phyloP scores from a whole-genome alignment of 2,888 invertebrate species.

The Platycheirus rosarum region DNA sequence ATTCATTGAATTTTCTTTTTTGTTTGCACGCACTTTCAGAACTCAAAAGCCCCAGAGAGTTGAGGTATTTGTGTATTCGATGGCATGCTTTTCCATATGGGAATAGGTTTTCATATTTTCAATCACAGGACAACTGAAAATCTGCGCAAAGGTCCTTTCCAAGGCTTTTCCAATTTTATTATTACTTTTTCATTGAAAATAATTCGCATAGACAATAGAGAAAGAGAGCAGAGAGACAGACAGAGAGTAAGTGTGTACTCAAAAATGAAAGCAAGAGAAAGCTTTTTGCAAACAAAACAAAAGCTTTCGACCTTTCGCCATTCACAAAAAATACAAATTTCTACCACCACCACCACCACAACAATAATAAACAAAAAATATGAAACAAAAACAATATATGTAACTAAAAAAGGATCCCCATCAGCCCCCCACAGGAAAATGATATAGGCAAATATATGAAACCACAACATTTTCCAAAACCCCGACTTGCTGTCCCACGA shows the following conservation, averaged over 20 bases:
- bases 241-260: neutral
- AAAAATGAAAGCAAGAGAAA: neutral
- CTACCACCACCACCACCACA: neutral
- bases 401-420: constrained; percentile 5
- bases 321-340: constrained; percentile 26
- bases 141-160: constrained; percentile 60
- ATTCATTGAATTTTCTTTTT: constrained; percentile 13
- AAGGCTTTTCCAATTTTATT: constrained; percentile 56
- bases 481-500: neutral
- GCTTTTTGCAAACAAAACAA: constrained; percentile 3
- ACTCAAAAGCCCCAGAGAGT: neutral
- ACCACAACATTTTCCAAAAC: constrained; percentile 11
- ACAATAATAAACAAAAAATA: neutral
- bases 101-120: neutral
- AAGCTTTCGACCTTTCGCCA: constrained; percentile 2
- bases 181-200: constrained; percentile 51
- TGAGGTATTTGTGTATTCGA: constrained; percentile 39
- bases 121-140: constrained; percentile 15
- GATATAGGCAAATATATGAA: constrained; percentile 15
- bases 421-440: too few species aligned
- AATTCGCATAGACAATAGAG: constrained; percentile 5
- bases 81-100: constrained; percentile 9
- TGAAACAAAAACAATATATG: neutral
- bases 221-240: neutral
- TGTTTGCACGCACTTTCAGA: constrained; percentile 7